Conservation (phyloP, 53 echinoderm and acorn worm genomes). For the Paelopatides confundens region DNA sequence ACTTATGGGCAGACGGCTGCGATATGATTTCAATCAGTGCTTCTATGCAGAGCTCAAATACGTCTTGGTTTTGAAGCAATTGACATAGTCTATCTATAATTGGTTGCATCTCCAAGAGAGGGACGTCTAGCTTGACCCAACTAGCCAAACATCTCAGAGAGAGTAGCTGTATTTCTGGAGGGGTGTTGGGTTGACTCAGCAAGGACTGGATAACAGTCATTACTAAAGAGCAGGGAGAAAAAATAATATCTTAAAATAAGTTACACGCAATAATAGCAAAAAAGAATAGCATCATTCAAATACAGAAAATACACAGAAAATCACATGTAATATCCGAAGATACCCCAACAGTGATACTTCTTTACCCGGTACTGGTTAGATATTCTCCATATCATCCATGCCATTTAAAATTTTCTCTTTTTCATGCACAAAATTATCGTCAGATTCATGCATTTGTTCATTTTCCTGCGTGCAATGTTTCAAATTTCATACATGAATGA, state of each 20-base stretch:
- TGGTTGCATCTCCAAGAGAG: slow-evolving; percentile 83
- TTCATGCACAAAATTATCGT: too few relatives aligned
- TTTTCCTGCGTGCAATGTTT: too few relatives aligned
- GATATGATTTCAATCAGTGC: slow-evolving; percentile 82
- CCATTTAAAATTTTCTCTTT: too few relatives aligned
- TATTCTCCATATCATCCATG: too few relatives aligned
- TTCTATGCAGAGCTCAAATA: slow-evolving; percentile 94
- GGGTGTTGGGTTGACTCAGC: slow-evolving; percentile 81
- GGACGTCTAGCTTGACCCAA: slow-evolving; percentile 93
- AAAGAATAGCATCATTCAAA: not conserved
- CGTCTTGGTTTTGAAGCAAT: slow-evolving; percentile 77
- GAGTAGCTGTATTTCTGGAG: slow-evolving; percentile 82
- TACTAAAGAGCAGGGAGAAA: slow-evolving; percentile 56
- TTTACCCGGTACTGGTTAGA: too few relatives aligned
- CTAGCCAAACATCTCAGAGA: slow-evolving; percentile 93
- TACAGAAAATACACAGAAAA: too few relatives aligned
- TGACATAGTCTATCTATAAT: slow-evolving; percentile 87
- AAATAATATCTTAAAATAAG: not conserved
- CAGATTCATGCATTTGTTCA: too few relatives aligned
- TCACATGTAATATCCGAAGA: too few relatives aligned
- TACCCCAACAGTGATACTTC: too few relatives aligned
- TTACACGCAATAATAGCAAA: not conserved
- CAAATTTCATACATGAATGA: too few relatives aligned
- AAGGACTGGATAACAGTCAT: slow-evolving; percentile 85
- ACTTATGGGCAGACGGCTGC: slow-evolving; percentile 94